These are phyloP conservation scores for Nannospalax galili DNA, from an alignment of 2,113 vertebrate genomes.

Conservation along the genomic window DNA sequence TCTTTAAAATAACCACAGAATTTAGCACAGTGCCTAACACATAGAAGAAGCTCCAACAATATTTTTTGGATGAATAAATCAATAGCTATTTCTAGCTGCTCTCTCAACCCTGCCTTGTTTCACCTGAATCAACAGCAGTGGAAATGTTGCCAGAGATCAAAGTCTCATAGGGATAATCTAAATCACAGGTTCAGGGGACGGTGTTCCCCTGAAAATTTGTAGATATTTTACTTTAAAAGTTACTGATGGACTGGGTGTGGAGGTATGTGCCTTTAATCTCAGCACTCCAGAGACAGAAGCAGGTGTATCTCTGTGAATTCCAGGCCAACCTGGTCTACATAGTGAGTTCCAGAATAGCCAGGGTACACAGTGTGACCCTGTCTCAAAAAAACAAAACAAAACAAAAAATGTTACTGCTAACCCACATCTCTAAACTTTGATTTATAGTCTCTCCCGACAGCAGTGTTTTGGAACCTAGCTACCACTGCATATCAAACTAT, in stretches of 20 bases:
- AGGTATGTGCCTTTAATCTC: too few relatives aligned
- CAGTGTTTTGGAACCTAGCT: slow-evolving; percentile 21
- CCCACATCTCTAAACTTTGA: slow-evolving; percentile 2
- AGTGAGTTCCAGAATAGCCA: too few relatives aligned
- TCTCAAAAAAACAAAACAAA: too few relatives aligned
- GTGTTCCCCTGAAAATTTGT: slow-evolving; percentile 41
- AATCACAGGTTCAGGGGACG: slow-evolving; percentile 48
- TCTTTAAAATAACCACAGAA: background rate
- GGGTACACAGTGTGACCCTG: too few relatives aligned
- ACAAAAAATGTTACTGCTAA: slow-evolving; percentile 14
- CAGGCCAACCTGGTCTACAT: too few relatives aligned
- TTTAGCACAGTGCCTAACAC: slow-evolving; percentile 12
- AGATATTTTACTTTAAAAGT: slow-evolving; percentile 5
- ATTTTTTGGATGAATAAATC: slow-evolving; percentile 59
- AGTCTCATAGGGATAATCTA: slow-evolving; percentile 11
- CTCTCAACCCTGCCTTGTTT: slow-evolving; percentile 42
- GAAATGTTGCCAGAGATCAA: slow-evolving; percentile 49
- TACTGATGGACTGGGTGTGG: too few relatives aligned
- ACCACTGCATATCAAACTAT: slow-evolving; percentile 63
- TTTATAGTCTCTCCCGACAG: slow-evolving; percentile 47
- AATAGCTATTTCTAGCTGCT: slow-evolving; percentile 56
- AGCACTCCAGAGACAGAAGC: too few relatives aligned
- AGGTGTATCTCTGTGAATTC: too few relatives aligned
- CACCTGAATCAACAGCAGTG: slow-evolving; percentile 36
- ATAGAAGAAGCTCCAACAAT: slow-evolving; percentile 40